phyloP scores from a whole-genome alignment of 1,140 invertebrate species.

The Heliconius hermathena region DNA sequence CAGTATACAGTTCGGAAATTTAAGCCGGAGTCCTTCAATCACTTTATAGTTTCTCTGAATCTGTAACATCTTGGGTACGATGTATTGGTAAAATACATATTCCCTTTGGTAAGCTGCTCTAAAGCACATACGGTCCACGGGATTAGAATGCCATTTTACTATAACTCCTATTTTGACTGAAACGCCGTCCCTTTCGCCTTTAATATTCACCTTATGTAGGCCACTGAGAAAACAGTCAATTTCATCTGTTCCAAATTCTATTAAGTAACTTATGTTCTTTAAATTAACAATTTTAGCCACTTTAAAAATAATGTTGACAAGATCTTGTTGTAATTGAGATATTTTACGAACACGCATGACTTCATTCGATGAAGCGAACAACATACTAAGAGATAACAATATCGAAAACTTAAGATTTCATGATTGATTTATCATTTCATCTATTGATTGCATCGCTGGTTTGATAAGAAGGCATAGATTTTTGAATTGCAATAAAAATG shows the following conservation, averaged over 20 bases:
- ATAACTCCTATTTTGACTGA: slow-evolving; percentile 50
- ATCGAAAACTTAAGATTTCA: slow-evolving; percentile 29
- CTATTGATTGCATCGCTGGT: not conserved
- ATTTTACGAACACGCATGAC: slow-evolving; percentile 59
- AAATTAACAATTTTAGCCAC: slow-evolving; percentile 51
- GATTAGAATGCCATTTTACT: slow-evolving; percentile 61
- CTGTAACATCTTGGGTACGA: slow-evolving; percentile 54
- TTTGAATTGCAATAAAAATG: not conserved
- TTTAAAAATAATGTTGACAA: slow-evolving; percentile 58
- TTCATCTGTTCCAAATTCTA: slow-evolving; percentile 51
- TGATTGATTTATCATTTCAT: slow-evolving; percentile 1
- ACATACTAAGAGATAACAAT: slow-evolving; percentile 32
- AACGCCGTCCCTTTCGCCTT: slow-evolving; percentile 48
- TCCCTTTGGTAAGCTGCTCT: slow-evolving; percentile 59
- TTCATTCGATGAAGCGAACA: slow-evolving; percentile 20
- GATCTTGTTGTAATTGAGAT: slow-evolving; percentile 52
- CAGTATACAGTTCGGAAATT: slow-evolving; percentile 59
- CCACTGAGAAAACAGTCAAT: slow-evolving; percentile 55
- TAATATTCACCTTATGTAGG: slow-evolving; percentile 53
- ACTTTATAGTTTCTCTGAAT: slow-evolving; percentile 52
- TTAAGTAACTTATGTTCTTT: slow-evolving; percentile 49
- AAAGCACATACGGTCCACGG: slow-evolving; percentile 48
- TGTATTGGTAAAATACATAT: slow-evolving; percentile 45
- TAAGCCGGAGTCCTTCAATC: slow-evolving; percentile 65
- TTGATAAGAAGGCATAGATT: not conserved